Evolutionary conservation across 2,797 vertebrate species (phyloP).

Genomic region (Lindbergichthys nudifrons): DNA sequence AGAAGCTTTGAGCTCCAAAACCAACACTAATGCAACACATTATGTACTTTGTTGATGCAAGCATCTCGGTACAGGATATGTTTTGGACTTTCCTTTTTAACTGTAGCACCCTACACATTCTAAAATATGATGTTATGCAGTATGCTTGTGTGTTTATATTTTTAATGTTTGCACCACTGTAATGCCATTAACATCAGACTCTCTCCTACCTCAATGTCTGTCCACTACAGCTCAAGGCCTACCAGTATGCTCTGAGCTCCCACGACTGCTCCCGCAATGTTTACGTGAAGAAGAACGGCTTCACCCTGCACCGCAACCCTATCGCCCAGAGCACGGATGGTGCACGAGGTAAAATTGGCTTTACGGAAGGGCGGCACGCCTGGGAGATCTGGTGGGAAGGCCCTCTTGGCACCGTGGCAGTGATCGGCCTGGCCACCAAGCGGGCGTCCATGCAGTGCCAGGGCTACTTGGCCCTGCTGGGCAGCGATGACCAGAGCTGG

Average conservation of each 20-base stretch:
- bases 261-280: constrained; percentile 98
- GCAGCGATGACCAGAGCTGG: constrained; percentile 99
- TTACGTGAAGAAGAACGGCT: constrained; percentile 99
- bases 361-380: constrained; percentile 96
- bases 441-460: constrained; percentile 97
- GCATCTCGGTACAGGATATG: not conserved
- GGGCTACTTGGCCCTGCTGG: constrained; percentile 97
- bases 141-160: not conserved
- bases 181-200: not conserved
- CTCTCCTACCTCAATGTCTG: not conserved
- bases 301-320: constrained; percentile 98
- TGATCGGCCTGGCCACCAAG: constrained; percentile 97
- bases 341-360: constrained; percentile 97
- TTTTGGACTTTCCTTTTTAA: not conserved
- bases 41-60: not conserved
- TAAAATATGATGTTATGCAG: not conserved
- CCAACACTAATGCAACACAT: not conserved
- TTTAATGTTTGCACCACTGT: not conserved
- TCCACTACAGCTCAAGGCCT: constrained; percentile 90
- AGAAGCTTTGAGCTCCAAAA: not conserved
- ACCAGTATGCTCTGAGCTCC: constrained; percentile 95
- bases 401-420: constrained; percentile 96
- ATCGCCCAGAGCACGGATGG: constrained; percentile 99
- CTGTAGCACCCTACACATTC: not conserved
- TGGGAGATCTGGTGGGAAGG: constrained; percentile 99